Evolutionary conservation across 64 coral and sea anemone species (phyloP).

Genomic region (Orbicella faveolata): DNA sequence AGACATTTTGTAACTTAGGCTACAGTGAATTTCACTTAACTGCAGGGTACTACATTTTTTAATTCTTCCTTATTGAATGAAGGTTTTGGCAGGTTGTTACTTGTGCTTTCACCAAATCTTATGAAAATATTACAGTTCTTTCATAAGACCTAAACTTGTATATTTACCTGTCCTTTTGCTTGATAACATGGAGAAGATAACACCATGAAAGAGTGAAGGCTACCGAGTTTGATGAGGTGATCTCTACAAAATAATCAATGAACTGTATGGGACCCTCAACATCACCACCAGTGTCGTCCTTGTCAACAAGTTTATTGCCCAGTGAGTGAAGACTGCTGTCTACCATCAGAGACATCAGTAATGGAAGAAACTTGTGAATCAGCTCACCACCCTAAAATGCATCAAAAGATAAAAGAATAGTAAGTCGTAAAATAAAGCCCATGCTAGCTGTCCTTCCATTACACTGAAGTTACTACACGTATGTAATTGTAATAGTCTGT

Average conservation of each 20-base stretch:
- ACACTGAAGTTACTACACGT: no score
- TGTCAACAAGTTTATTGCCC: slow-evolving; percentile 51
- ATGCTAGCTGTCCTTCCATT: no score
- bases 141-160: no score
- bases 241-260: slow-evolving; percentile 75
- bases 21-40: no score
- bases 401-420: not conserved
- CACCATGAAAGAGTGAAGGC: slow-evolving; percentile 90
- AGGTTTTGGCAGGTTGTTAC: no score
- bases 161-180: slow-evolving; percentile 85
- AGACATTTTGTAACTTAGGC: no score
- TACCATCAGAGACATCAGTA: slow-evolving; percentile 94
- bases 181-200: slow-evolving; percentile 74
- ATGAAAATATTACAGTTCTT: no score
- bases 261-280: slow-evolving; percentile 42
- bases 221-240: slow-evolving; percentile 66
- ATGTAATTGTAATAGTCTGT: no score
- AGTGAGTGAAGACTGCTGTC: slow-evolving; percentile 68
- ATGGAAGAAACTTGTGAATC: slow-evolving; percentile 79
- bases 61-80: no score
- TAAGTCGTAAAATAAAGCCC: no score
- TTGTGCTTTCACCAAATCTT: no score
- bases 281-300: slow-evolving; percentile 51
- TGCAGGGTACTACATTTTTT: no score
- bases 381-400: slow-evolving; percentile 52